Conservation (phyloP, 1,140 invertebrate species). For the Camponotus floridanus region DNA sequence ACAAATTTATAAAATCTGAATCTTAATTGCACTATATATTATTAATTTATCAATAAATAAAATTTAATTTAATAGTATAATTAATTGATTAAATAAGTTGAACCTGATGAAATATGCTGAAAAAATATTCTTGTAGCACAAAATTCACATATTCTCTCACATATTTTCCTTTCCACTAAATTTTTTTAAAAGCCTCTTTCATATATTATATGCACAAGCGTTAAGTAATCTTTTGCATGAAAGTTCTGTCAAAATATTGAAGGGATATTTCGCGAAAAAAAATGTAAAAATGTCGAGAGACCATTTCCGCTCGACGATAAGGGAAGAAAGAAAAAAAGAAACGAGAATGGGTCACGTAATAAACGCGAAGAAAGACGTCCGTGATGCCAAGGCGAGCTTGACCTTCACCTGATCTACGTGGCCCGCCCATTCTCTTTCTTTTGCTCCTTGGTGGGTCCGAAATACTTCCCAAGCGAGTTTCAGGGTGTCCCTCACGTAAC, state of each 20-base stretch:
- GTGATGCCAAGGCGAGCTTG: constrained; percentile 29
- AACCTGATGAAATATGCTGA: background rate
- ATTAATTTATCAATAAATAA: constrained; percentile 1
- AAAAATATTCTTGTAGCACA: background rate
- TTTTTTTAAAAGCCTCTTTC: background rate
- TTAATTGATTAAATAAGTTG: background rate
- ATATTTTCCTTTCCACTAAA: background rate
- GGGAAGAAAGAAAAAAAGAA: background rate
- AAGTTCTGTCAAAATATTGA: constrained; percentile 11
- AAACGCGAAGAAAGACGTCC: constrained; percentile 36
- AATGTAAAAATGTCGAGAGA: background rate
- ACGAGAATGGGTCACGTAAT: constrained; percentile 19
- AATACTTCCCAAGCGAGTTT: constrained; percentile 18
- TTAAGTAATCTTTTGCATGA: too few species aligned
- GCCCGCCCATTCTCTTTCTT: constrained; percentile 27
- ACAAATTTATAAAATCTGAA: background rate
- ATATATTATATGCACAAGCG: background rate
- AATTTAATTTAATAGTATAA: background rate
- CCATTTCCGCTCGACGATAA: constrained; percentile 5
- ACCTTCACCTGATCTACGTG: constrained; percentile 48
- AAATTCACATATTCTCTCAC: background rate
- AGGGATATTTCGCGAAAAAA: background rate
- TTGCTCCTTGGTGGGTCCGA: constrained; percentile 11
- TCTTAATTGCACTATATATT: background rate
- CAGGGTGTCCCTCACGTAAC: constrained; percentile 29